Base-by-base conservation (phyloP, 2,797 vertebrate genomes). In the Typhlichthys subterraneus region DNA sequence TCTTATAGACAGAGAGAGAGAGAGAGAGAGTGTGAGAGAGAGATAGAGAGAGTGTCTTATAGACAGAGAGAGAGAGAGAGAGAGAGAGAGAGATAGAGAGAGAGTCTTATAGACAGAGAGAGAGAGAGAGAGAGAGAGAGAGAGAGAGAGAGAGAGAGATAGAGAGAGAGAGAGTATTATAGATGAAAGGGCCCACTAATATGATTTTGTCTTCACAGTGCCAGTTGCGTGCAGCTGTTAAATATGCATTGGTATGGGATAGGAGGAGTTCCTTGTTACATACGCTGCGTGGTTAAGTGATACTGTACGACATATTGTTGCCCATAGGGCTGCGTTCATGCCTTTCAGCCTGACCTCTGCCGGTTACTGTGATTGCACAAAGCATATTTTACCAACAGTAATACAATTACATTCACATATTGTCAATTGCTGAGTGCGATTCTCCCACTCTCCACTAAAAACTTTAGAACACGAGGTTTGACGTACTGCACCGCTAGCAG, bases 121-220 rank as follows among this genome's bases (percentile, higher is more conserved):
- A 60, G 71, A 0, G 71, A 11, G 46, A 47, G 56, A 63, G 49
- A 31, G 45, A 55, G 42, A 29, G 53, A 82, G 23, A 53, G 51
- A 55, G 65, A 67, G 72, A 56, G 65, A 48, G 59, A 75, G 69
- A 74, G 5, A 59, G 15, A 31, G 11, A 59, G 8, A 23, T 7
- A 23, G 19, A 29, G 45, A 49, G n/a, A 31, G 14, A 4, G 19
- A 19, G 19, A 19, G 7, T 23, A 5, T 53, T 19, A 67, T 79
- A 83, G 80, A 87, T 86, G 79, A 85, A 87, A 88, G 84, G 63
- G 54, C 60, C 70, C 81, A 69, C 78, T 83, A 84, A 88, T 82
- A 80, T 77, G 85, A 88, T 88, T 91, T 85, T 82, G 84, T 81
- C 83, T 86, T 76, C 72, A 77, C 78, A 74, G 84, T 80, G 74